Evolutionary conservation across 2,888 invertebrate genomes (phyloP).

Genomic region (Myopa tessellatipennis): DNA sequence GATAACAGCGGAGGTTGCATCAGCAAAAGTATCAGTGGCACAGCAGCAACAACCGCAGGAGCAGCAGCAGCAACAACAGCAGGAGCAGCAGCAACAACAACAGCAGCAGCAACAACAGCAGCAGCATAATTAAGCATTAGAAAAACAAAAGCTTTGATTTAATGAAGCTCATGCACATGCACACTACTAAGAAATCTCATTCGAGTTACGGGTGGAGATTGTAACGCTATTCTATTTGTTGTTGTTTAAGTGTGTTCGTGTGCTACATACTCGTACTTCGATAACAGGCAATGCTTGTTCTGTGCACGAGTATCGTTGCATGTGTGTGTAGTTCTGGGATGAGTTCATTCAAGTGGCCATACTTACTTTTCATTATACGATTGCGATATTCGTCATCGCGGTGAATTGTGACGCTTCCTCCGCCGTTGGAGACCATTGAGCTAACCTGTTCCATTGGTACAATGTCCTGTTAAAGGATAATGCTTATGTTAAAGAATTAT

Average conservation of each 20-base stretch:
- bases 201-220: neutral
- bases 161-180: conserved; percentile 47
- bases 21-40: neutral
- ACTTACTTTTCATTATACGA: conserved; percentile 68
- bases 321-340: neutral
- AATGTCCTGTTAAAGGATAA: conserved; percentile 59
- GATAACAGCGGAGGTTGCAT: neutral
- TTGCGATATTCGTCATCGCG: conserved; percentile 68
- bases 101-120: neutral
- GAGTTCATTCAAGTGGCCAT: conserved; percentile 27
- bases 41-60: conserved; percentile 1
- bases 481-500: too few species aligned
- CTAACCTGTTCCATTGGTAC: conserved; percentile 68
- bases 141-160: conserved; percentile 44
- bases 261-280: too few species aligned
- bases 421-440: conserved; percentile 66
- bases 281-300: too few species aligned
- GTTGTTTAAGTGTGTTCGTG: too few species aligned
- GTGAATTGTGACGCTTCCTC: conserved; percentile 66
- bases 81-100: conserved; percentile 14
- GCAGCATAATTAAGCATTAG: conserved; percentile 24
- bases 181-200: conserved; percentile 17
- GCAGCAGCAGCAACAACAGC: conserved; percentile 9
- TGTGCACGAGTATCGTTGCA: too few species aligned
- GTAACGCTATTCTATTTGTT: too few species aligned